Base-by-base conservation (phyloP, 2,113 vertebrate species). In the Brachypteracias leptosomus region DNA sequence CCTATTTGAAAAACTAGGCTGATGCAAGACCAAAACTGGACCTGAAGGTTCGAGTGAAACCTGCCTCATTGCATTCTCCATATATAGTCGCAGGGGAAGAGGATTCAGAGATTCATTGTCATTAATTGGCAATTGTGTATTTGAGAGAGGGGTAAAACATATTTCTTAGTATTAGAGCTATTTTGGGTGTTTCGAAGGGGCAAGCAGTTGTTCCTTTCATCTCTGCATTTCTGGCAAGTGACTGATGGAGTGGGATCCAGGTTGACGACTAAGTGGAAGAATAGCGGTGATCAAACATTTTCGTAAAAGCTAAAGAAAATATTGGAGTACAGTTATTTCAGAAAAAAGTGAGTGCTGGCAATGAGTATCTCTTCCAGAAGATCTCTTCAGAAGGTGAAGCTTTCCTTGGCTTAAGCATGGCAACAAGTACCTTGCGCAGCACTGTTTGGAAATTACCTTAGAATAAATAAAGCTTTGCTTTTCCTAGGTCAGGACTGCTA, bases 201-300 rank as follows among this genome's bases (percentile, higher is more conserved):
- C 40, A 90, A 65, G 42, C 7, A 14, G 11, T 70, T 61, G 2
- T 54, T 44, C n/a, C 52, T 93, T 72, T 52, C 13, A 22, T 72
- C 52, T 59, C 47, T 66, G 13, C 22, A 5, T 89, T 95, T 88
- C 66, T 73, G 74, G 11, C 16, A 57, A 57, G 54, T 0, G 2
- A 54, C 26, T 78, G 65, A 52, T 0, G 0, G 26, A 70, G 22
- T 0, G 0, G 22, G 21, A 55, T 76, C n/a, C 52, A 4, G 5
- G 14, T 15, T 52, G 62, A 31, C 47, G 54, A n/a, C 49, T 47
- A 36, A 2, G 33, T 84, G 25, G 25, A 58, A 85, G n/a, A 90
- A 65, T 3, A 88, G 63, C 0, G 0, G 8, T 0, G 0, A 26
- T 66, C 67, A 70, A 44, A 3, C 7, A 2, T 55, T 90, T 44